Conservation (phyloP, 2,113 vertebrate genomes). For the Coregonus clupeaformis region DNA sequence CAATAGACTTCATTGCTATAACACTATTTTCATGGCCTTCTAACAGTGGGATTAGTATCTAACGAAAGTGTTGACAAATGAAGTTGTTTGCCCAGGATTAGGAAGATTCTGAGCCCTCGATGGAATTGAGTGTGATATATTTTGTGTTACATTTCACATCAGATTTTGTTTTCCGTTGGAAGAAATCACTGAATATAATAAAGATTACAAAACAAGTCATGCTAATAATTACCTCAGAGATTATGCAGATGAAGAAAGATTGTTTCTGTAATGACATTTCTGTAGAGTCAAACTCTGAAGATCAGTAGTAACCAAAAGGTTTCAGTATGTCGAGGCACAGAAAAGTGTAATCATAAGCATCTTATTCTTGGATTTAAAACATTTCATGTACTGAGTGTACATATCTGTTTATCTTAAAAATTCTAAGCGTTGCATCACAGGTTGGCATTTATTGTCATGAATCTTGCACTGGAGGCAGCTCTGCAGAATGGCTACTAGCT, state of each 20-base stretch:
- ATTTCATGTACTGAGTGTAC: too few relatives aligned
- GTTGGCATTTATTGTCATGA: too few relatives aligned
- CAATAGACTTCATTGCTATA: conserved; percentile 5
- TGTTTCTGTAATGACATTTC: conserved; percentile 67
- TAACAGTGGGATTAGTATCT: conserved; percentile 49
- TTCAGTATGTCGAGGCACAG: background rate
- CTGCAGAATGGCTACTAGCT: too few relatives aligned
- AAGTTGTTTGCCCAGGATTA: conserved; percentile 75
- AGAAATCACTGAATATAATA: conserved; percentile 45
- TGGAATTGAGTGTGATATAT: conserved; percentile 71
- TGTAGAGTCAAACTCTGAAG: conserved; percentile 42
- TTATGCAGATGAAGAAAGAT: conserved; percentile 72
- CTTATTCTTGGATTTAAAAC: too few relatives aligned
- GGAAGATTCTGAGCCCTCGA: conserved; percentile 67
- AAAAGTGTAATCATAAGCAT: too few relatives aligned
- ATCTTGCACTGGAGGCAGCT: too few relatives aligned
- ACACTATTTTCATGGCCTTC: conserved; percentile 13
- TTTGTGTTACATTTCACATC: conserved; percentile 65
- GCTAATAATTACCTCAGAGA: conserved; percentile 75
- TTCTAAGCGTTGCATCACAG: too few relatives aligned
- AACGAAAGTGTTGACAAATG: conserved; percentile 64
- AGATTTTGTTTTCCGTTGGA: conserved; percentile 53
- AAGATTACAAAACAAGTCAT: conserved; percentile 73
- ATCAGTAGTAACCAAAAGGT: conserved; percentile 56
- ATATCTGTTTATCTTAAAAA: too few relatives aligned